Base-by-base conservation (phyloP, 2,888 invertebrate species). In the Argyresthia albistria region DNA sequence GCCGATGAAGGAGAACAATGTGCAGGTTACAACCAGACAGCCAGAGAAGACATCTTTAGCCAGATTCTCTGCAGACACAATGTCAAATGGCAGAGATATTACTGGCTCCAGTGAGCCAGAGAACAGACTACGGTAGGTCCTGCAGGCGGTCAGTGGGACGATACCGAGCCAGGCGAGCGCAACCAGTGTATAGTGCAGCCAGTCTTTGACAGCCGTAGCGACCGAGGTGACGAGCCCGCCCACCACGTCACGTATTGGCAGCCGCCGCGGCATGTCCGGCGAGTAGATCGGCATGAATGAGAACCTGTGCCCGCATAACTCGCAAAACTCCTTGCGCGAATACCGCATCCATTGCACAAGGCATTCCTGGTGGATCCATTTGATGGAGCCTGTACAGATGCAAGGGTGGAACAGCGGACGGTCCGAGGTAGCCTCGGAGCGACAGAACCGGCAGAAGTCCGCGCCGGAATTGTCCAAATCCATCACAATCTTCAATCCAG, bases 291-390 rank as follows among this genome's bases (percentile, higher is more conserved):
- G 99, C 69, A 97, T 97, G 72, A 99, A 99, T 4, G 97, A 97
- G 81, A 99, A 99, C 56, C 97, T 92, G 82, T 99, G 96, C 57
- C 98, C 97, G 79, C 99, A 99, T 59, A 99, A 84, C 80, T 99
- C 99, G 88, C 99, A 99, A 73, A 97, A 98, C 79, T 99, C 99
- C 86, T 99, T 99, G 62, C 97, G 92, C 57, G 98, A 98, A 79
- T 99, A 99, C 59, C 98, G 93, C 92, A 99, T 95, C 99, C 99
- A 99, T 87, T 99, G 98, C 66, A 98, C 94, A 58, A 99, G 89
- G 81, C 99, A 98, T 73, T 99, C 98, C 80, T 99, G 98, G 82
- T 99, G 99, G 56, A 99, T 98, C 91, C 96, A 99, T 87, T 99
- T 99, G 65, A 99, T 99, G 64, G 97, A 98, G 52, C 99, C 99